phyloP scores from a whole-genome alignment of 2,113 vertebrate genomes.

The Heloderma charlesbogerti region DNA sequence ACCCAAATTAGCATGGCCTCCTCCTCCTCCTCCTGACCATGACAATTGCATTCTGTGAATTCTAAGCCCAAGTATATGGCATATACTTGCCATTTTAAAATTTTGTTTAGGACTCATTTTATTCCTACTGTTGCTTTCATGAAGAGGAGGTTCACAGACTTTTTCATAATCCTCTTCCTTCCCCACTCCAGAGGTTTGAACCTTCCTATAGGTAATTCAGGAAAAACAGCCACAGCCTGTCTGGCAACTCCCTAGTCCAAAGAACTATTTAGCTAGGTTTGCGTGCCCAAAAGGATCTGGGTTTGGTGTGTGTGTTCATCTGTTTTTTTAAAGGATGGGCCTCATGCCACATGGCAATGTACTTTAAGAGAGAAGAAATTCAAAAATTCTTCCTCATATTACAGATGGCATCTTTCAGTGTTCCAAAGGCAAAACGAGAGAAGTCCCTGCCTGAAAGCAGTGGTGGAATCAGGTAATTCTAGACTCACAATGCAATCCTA shows the following conservation, averaged over 20 bases:
- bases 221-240: not conserved
- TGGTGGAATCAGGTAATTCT: not conserved
- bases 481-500: not conserved
- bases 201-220: not conserved
- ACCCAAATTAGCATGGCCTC: no score
- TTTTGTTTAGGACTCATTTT: no score
- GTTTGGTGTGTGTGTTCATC: not conserved
- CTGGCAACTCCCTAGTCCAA: not conserved
- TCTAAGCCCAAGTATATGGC: no score
- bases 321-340: not conserved
- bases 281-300: not conserved
- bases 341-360: not conserved
- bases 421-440: not conserved
- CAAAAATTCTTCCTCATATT: not conserved
- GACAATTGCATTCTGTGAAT: not conserved
- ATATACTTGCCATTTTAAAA: no score
- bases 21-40: not conserved
- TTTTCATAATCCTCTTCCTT: not conserved
- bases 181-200: not conserved
- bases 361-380: not conserved
- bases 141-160: not conserved
- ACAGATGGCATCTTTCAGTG: not conserved
- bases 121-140: not conserved
- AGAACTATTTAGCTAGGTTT: not conserved
- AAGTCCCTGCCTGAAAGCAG: not conserved